phyloP scores from a whole-genome alignment of 2,113 vertebrate genomes.

The Rissa tridactyla region DNA sequence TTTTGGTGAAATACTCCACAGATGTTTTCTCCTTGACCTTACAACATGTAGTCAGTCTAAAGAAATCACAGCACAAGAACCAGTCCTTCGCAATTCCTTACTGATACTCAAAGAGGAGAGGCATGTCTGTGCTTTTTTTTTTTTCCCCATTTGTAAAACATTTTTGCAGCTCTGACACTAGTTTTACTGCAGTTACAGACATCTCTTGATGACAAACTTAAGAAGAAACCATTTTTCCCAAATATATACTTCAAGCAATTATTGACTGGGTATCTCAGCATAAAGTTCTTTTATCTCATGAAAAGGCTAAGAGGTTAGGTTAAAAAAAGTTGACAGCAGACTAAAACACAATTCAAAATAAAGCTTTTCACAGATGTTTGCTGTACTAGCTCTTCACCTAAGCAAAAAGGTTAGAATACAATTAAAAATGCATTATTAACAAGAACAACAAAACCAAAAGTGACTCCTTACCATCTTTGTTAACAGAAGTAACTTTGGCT shows the following conservation, averaged over 20 bases:
- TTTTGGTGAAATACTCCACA: not conserved
- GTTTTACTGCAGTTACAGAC: not conserved
- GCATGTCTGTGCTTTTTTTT: not conserved
- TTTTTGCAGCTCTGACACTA: not conserved
- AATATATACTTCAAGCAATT: not conserved
- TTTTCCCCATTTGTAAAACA: not conserved
- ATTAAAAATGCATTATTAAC: not conserved
- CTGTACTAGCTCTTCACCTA: not conserved
- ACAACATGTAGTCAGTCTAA: not conserved
- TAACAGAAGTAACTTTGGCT: constrained; percentile 90
- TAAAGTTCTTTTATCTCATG: not conserved
- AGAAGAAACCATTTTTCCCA: not conserved
- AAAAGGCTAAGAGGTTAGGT: not conserved
- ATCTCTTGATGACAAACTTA: not conserved
- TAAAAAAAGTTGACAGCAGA: not conserved
- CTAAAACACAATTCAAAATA: not conserved
- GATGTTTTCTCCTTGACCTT: not conserved
- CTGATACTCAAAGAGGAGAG: not conserved
- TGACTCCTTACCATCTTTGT: constrained; percentile 89
- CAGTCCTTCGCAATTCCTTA: not conserved
- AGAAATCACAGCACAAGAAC: not conserved
- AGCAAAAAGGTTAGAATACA: not conserved
- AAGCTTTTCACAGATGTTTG: not conserved
- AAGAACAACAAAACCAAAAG: not conserved
- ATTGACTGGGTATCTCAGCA: not conserved